A percentile compares a stretch with the other conserved stretches of the same genome.
These are phyloP conservation scores for Alsophila aescularia DNA, from an alignment of 2,888 invertebrate species.

Conservation along the genomic window DNA sequence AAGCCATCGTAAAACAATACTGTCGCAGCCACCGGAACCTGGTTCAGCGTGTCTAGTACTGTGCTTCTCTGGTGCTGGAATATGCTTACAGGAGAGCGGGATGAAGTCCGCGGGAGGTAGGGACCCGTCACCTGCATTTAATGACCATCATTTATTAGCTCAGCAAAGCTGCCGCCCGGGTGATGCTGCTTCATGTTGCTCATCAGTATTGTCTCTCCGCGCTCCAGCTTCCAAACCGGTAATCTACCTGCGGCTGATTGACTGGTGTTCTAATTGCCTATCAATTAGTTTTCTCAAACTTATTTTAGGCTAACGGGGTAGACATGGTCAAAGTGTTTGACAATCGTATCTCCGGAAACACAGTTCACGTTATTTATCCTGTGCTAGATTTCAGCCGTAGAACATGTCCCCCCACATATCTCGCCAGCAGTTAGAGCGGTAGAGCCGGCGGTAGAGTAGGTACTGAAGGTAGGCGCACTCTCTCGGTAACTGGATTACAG, in stretches of 20 bases:
- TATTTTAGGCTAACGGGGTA: not conserved
- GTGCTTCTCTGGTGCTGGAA: not conserved
- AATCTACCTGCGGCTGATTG: conserved; percentile 20
- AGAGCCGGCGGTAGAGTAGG: not conserved
- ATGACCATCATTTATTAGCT: conserved; percentile 26
- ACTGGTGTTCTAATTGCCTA: conserved; percentile 2
- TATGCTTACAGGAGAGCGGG: not conserved
- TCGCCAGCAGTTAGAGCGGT: not conserved
- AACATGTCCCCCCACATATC: not conserved
- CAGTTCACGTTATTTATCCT: not conserved
- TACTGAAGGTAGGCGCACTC: conserved; percentile 1
- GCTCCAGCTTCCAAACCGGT: not conserved
- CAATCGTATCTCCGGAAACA: not conserved
- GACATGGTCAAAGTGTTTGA: not conserved
- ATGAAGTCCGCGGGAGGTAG: not conserved
- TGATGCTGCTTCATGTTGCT: not conserved
- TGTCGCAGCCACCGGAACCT: not conserved
- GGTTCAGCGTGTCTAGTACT: not conserved
- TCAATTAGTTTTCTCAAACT: not conserved
- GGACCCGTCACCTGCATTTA: conserved; percentile 24
- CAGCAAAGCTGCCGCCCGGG: not conserved
- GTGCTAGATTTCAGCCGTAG: not conserved
- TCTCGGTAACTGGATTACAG: conserved; percentile 17
- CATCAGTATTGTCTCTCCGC: conserved; percentile 4
- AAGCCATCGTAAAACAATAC: not conserved